A percentile compares a stretch with the other conserved stretches of the same genome.
These are phyloP conservation scores for Eretmocerus hayati DNA, from an alignment of 2,888 invertebrate species.

Conservation along the genomic window DNA sequence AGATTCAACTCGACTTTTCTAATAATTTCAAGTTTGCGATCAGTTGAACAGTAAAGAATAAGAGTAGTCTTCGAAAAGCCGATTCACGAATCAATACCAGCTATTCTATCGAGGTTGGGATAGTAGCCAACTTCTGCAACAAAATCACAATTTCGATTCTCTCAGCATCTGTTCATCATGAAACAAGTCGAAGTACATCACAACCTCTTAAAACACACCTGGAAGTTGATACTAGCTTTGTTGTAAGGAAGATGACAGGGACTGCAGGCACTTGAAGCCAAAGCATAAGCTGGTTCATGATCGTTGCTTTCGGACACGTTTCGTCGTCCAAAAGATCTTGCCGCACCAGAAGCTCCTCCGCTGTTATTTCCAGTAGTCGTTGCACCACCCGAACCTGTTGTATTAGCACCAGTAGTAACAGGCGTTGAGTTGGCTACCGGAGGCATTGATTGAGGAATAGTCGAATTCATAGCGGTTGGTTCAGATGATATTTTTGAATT, in stretches of 20 bases:
- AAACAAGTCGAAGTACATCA: too few relatives aligned
- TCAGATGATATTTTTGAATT: neutral
- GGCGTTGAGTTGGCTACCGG: neutral
- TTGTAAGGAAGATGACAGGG: slow-evolving; percentile 81
- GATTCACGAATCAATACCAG: too few relatives aligned
- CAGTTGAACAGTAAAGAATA: too few relatives aligned
- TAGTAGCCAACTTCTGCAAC: too few relatives aligned
- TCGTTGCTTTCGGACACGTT: slow-evolving; percentile 39
- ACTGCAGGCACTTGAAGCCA: slow-evolving; percentile 46
- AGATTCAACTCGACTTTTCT: too few relatives aligned
- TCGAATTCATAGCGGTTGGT: neutral
- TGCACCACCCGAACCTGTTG: too few relatives aligned
- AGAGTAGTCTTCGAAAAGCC: too few relatives aligned
- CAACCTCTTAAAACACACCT: slow-evolving; percentile 50
- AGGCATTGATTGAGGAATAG: neutral
- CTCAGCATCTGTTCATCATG: too few relatives aligned
- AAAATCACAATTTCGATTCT: too few relatives aligned
- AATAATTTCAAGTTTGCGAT: too few relatives aligned
- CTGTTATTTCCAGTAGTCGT: neutral
- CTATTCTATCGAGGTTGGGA: too few relatives aligned
- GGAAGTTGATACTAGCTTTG: slow-evolving; percentile 52
- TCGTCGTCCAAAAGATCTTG: slow-evolving; percentile 23
- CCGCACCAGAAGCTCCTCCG: slow-evolving; percentile 12
- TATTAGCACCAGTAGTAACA: slow-evolving; percentile 6
- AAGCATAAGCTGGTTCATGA: slow-evolving; percentile 44